These are phyloP conservation scores for Caenorhabditis japonica DNA, from an alignment of 2,888 invertebrate genomes.

Conservation along the genomic window DNA sequence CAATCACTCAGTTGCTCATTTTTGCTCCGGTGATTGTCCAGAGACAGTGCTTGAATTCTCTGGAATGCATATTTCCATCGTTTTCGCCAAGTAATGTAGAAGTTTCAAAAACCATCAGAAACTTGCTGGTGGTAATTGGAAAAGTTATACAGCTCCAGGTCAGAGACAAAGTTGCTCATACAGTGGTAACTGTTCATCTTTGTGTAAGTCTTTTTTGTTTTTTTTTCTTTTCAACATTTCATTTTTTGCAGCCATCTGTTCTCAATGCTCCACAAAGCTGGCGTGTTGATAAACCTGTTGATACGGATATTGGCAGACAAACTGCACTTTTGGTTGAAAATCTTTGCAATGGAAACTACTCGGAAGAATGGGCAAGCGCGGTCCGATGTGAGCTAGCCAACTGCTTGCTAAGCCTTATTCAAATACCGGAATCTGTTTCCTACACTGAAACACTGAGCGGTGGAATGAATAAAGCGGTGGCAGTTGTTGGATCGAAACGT, in stretches of 20 bases:
- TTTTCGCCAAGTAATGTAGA: slow-evolving; percentile 67
- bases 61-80: slow-evolving; percentile 69
- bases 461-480: slow-evolving; percentile 31
- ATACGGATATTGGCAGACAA: slow-evolving; percentile 65
- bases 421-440: slow-evolving; percentile 51
- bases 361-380: slow-evolving; percentile 65
- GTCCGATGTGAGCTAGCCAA: slow-evolving; percentile 64
- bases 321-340: slow-evolving; percentile 54
- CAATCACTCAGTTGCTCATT: slow-evolving; percentile 72
- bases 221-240: background rate
- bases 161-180: slow-evolving; percentile 68
- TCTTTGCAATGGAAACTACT: slow-evolving; percentile 59
- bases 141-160: slow-evolving; percentile 75
- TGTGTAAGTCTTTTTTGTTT: slow-evolving; percentile 50
- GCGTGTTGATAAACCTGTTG: slow-evolving; percentile 66
- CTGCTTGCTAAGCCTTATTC: slow-evolving; percentile 48
- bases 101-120: slow-evolving; percentile 66
- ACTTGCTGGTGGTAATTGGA: slow-evolving; percentile 70
- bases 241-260: slow-evolving; percentile 61
- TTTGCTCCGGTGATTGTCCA: slow-evolving; percentile 75
- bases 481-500: slow-evolving; percentile 46
- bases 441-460: slow-evolving; percentile 40
- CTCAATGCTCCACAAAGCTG: slow-evolving; percentile 67
- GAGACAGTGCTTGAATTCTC: slow-evolving; percentile 71
- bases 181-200: slow-evolving; percentile 65